Evolutionary conservation across 2,113 vertebrate genomes (phyloP).

Genomic region (Setophaga petechia): DNA sequence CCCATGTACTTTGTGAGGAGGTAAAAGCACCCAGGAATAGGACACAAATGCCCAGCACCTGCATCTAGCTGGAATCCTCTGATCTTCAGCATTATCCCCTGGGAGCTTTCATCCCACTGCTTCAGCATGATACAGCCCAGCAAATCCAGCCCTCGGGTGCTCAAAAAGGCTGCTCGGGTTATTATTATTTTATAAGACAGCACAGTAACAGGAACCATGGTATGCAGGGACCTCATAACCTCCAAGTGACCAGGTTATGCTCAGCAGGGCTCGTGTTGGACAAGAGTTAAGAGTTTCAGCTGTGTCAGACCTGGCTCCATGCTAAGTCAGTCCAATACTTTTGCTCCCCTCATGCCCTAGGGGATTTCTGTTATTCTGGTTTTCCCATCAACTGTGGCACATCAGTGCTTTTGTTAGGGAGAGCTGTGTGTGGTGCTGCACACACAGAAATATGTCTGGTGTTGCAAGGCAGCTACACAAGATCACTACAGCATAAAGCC

Average conservation of each 20-base stretch:
- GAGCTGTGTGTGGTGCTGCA: not conserved
- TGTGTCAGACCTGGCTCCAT: not conserved
- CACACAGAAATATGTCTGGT: not conserved
- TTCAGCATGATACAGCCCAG: not conserved
- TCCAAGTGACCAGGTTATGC: not conserved
- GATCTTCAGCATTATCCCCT: not conserved
- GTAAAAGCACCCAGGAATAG: not conserved
- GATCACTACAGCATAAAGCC: not conserved
- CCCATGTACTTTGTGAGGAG: not conserved
- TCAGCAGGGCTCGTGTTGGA: not conserved
- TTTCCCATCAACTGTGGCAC: not conserved
- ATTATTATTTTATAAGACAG: not conserved
- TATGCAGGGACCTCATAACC: not conserved
- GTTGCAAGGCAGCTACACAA: not conserved
- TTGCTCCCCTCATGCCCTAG: not conserved
- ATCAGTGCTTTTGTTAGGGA: fast-evolving
- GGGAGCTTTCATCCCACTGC: not conserved
- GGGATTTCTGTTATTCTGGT: not conserved
- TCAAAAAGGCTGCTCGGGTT: not conserved
- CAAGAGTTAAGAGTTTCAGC: not conserved
- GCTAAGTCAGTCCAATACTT: not conserved
- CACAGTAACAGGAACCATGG: not conserved
- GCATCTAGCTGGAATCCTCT: not conserved
- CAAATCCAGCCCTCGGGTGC: not conserved
- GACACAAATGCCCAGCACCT: not conserved